These are phyloP conservation scores for Tubulanus polymorphus DNA, from an alignment of 2,888 invertebrate species.

Conservation along the genomic window DNA sequence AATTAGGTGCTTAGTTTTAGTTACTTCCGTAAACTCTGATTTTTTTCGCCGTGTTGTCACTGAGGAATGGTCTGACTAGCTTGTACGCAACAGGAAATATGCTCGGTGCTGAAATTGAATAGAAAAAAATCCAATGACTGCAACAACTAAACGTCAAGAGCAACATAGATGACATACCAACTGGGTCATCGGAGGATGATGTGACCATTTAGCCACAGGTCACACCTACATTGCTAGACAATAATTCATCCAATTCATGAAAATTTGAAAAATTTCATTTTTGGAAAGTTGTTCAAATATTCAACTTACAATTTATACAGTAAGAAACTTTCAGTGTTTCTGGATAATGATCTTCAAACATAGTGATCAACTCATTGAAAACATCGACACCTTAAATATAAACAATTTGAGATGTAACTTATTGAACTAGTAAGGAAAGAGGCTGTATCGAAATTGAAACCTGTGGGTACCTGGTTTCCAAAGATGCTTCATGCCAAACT, in stretches of 20 bases:
- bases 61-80: slow-evolving; percentile 78
- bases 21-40: slow-evolving; percentile 76
- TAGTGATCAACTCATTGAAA: slow-evolving; percentile 59
- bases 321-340: slow-evolving; percentile 81
- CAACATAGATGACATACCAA: slow-evolving; percentile 52
- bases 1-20: slow-evolving; percentile 9
- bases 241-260: too few species aligned
- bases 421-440: slow-evolving; percentile 57
- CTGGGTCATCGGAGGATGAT: too few species aligned
- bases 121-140: slow-evolving; percentile 2
- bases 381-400: slow-evolving; percentile 33
- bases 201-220: too few species aligned
- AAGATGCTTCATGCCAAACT: slow-evolving; percentile 42
- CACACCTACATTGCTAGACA: too few species aligned
- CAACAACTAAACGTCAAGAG: background rate
- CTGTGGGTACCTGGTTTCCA: slow-evolving; percentile 45
- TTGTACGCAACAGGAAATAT: slow-evolving; percentile 77
- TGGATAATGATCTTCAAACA: slow-evolving; percentile 88
- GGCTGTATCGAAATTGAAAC: background rate
- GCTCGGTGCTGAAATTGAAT: slow-evolving; percentile 39
- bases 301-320: slow-evolving; percentile 73
- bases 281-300: background rate
- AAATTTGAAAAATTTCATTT: too few species aligned
- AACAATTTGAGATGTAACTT: slow-evolving; percentile 68
- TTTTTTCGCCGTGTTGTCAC: slow-evolving; percentile 83